Evolutionary conservation across 23 tunicate genomes (phyloP).

Genomic region (Oikopleura albicans): DNA sequence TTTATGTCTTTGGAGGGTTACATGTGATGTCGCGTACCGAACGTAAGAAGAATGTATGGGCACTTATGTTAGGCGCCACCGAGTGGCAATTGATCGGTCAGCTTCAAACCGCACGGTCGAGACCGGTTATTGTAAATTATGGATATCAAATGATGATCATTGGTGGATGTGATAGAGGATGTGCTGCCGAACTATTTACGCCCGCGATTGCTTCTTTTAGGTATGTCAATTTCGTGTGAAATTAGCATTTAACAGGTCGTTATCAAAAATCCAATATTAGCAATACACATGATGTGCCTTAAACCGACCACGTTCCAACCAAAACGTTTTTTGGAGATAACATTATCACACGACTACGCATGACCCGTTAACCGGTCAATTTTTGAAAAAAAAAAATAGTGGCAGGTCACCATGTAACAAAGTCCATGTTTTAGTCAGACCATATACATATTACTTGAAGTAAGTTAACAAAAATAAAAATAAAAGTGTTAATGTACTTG

Average conservation of each 20-base stretch:
- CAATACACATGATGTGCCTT: too few species aligned
- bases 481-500: too few species aligned
- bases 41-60: not conserved
- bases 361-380: too few species aligned
- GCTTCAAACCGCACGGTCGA: not conserved
- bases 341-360: too few species aligned
- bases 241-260: not conserved
- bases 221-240: not conserved
- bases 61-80: not conserved
- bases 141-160: not conserved
- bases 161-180: slow-evolving; percentile 9
- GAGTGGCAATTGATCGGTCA: not conserved
- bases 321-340: too few species aligned
- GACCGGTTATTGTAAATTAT: not conserved
- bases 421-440: too few species aligned
- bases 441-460: too few species aligned
- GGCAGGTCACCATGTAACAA: too few species aligned
- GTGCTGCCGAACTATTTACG: not conserved
- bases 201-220: not conserved
- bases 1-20: slow-evolving; percentile 7
- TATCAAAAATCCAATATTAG: too few species aligned
- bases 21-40: not conserved
- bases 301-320: too few species aligned
- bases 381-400: too few species aligned
- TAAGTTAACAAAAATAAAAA: too few species aligned